phyloP scores from a whole-genome alignment of 2,797 vertebrate genomes.

The Passerculus sandwichensis region DNA sequence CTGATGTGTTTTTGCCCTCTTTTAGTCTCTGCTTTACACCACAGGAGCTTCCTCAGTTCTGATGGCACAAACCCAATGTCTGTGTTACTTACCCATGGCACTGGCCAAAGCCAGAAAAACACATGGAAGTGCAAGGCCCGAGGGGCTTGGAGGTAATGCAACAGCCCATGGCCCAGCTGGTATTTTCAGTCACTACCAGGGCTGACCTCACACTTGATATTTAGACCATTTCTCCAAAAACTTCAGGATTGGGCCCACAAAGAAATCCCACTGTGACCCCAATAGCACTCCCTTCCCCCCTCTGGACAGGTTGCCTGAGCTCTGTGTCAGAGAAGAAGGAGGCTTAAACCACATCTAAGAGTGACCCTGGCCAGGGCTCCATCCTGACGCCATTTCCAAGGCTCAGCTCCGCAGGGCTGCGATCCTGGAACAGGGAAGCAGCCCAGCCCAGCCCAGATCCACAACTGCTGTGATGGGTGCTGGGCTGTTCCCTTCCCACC shows the following conservation, averaged over 20 bases:
- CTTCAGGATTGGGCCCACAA: neutral
- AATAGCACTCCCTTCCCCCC: accelerated
- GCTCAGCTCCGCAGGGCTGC: neutral
- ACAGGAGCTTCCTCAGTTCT: neutral
- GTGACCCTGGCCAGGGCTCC: accelerated
- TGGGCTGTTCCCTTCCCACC: neutral
- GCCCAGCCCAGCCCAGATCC: neutral
- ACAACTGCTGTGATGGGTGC: neutral
- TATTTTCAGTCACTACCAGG: neutral
- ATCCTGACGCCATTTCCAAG: neutral
- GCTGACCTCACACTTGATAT: neutral
- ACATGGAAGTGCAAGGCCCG: neutral
- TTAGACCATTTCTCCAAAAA: neutral
- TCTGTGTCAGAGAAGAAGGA: neutral
- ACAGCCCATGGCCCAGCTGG: neutral
- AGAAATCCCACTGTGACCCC: accelerated
- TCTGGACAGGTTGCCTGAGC: neutral
- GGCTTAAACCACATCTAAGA: neutral
- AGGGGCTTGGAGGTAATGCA: neutral
- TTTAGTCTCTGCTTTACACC: neutral
- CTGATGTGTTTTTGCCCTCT: neutral
- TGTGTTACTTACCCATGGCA: neutral
- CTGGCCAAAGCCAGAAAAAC: neutral
- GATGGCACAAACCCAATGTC: accelerated
- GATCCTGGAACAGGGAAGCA: accelerated